These are phyloP conservation scores for Anastatus disparis DNA, from an alignment of 1,140 invertebrate species.

Conservation along the genomic window DNA sequence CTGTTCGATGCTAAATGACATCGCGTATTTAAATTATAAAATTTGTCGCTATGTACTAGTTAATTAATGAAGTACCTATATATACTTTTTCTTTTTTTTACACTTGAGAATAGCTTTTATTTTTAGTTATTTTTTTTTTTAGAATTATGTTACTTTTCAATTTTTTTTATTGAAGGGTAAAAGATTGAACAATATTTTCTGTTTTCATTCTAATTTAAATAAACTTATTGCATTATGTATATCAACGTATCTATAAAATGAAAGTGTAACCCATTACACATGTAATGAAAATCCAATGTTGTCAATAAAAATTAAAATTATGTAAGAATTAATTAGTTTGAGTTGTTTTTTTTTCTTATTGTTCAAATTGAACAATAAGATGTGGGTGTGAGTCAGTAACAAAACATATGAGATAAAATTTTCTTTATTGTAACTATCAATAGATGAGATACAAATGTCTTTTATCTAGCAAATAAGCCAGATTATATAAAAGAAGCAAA, in stretches of 20 bases:
- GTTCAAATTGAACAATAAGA: background rate
- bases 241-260: conserved; percentile 55
- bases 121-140: background rate
- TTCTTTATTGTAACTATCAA: conserved; percentile 20
- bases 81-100: background rate
- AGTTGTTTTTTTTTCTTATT: background rate
- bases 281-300: conserved; percentile 62
- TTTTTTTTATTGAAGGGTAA: background rate
- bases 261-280: conserved; percentile 58
- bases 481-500: conserved; percentile 5
- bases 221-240: conserved; percentile 52
- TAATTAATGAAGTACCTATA: background rate
- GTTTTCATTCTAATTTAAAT: conserved; percentile 4
- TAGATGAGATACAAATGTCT: conserved; percentile 9
- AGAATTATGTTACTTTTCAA: background rate
- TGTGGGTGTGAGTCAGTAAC: background rate
- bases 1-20: background rate
- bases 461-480: conserved; percentile 15
- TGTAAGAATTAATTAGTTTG: conserved; percentile 42
- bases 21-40: conserved; percentile 17
- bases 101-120: background rate
- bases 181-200: background rate
- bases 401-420: conserved; percentile 21
- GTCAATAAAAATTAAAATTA: conserved; percentile 57
- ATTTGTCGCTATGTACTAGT: too few relatives aligned